A percentile compares a stretch with the other conserved stretches of the same genome.
Conservation (phyloP, 2,888 invertebrate species). For the Cryptus viduatorius region DNA sequence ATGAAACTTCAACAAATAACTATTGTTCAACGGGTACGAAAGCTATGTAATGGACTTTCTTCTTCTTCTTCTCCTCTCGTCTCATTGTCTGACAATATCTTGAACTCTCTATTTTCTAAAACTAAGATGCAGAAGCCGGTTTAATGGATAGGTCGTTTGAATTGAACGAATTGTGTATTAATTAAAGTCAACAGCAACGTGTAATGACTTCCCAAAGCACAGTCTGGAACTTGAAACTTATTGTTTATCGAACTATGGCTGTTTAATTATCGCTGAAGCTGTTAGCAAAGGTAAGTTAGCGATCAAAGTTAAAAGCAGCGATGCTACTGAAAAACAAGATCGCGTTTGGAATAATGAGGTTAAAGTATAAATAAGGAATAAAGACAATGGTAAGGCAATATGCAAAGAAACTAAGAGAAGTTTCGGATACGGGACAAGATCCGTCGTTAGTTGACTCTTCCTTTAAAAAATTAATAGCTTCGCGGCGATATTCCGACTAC, state of each 20-base stretch:
- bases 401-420: background rate
- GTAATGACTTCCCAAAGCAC: background rate
- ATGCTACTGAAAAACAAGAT: background rate
- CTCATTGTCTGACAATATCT: background rate
- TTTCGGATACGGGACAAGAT: background rate
- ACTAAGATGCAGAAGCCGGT: background rate
- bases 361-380: constrained; percentile 1
- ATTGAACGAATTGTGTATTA: background rate
- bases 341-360: background rate
- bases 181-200: background rate
- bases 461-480: constrained; percentile 26
- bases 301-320: background rate
- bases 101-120: background rate
- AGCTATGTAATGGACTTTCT: constrained; percentile 42
- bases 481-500: background rate
- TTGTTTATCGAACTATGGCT: background rate
- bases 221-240: background rate
- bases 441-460: background rate
- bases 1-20: constrained; percentile 54
- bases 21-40: constrained; percentile 52
- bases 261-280: background rate
- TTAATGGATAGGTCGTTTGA: background rate
- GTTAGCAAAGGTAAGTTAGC: background rate
- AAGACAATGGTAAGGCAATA: background rate
- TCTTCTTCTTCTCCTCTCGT: background rate